Evolutionary conservation across 2,113 vertebrate species (phyloP).

Genomic region (Coryphaenoides rupestris): DNA sequence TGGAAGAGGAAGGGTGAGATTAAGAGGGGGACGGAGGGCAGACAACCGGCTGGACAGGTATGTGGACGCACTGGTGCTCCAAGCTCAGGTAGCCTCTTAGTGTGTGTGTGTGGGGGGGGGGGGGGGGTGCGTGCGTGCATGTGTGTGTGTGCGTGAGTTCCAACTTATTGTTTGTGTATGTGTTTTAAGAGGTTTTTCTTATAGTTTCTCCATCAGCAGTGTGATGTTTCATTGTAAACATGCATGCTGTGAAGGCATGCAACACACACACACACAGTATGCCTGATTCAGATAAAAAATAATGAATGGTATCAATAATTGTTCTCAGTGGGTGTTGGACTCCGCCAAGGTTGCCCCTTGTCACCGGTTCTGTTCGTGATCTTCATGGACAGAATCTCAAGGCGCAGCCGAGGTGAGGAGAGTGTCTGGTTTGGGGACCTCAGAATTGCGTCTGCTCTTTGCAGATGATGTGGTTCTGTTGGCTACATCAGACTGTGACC

Average conservation of each 20-base stretch:
- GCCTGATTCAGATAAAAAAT: no score
- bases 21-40: constrained; percentile 23
- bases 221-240: constrained; percentile 10
- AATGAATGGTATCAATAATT: no score
- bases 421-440: no score
- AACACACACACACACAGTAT: neutral
- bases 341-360: no score
- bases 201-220: constrained; percentile 15
- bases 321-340: no score
- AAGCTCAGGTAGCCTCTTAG: constrained; percentile 8
- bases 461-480: no score
- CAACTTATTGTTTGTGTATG: neutral
- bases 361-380: no score
- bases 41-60: constrained; percentile 49
- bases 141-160: constrained; percentile 16
- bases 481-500: no score
- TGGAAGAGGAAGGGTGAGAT: neutral
- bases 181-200: constrained; percentile 15
- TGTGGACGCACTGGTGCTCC: constrained; percentile 28
- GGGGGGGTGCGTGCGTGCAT: constrained; percentile 12
- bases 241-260: constrained; percentile 22
- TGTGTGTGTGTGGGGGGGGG: constrained; percentile 17
- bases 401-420: no score
- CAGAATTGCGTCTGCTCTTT: no score
- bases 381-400: no score